Evolutionary conservation across 2,888 invertebrate species (phyloP).

Genomic region (Hypena proboscidalis): DNA sequence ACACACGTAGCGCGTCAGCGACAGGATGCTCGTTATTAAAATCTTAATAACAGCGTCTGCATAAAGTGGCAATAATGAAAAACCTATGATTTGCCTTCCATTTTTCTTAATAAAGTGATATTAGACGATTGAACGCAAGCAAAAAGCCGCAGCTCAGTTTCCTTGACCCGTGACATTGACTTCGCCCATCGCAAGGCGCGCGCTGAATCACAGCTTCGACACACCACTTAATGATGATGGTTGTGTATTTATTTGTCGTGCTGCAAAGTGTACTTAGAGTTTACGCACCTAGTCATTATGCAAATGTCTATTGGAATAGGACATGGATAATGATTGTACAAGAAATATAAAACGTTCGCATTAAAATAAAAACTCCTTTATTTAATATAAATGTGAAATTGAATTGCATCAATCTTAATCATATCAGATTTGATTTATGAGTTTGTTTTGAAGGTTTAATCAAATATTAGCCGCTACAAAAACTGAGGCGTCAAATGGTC

Average conservation of each 20-base stretch:
- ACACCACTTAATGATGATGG: conserved; percentile 37
- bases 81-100: conserved; percentile 33
- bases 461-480: conserved; percentile 27
- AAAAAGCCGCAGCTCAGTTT: conserved; percentile 21
- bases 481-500: conserved; percentile 51
- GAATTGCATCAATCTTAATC: conserved; percentile 1
- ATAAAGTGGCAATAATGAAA: conserved; percentile 39
- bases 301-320: conserved; percentile 17
- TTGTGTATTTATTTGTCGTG: conserved; percentile 27
- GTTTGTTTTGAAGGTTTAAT: conserved; percentile 14
- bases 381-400: conserved; percentile 2
- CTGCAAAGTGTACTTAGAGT: conserved; percentile 18
- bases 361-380: no score
- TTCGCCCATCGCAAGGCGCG: conserved; percentile 14
- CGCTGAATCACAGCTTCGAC: conserved; percentile 21
- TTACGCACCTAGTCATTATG: conserved; percentile 27
- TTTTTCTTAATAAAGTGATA: conserved; percentile 33
- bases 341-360: conserved; percentile 2
- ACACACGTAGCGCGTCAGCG: conserved; percentile 39
- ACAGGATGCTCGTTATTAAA: conserved; percentile 66
- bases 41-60: conserved; percentile 56
- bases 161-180: conserved; percentile 39
- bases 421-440: no score
- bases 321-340: conserved; percentile 15
- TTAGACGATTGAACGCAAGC: conserved; percentile 18